Conservation (phyloP, 2,113 vertebrate species). For the Tyto alba region DNA sequence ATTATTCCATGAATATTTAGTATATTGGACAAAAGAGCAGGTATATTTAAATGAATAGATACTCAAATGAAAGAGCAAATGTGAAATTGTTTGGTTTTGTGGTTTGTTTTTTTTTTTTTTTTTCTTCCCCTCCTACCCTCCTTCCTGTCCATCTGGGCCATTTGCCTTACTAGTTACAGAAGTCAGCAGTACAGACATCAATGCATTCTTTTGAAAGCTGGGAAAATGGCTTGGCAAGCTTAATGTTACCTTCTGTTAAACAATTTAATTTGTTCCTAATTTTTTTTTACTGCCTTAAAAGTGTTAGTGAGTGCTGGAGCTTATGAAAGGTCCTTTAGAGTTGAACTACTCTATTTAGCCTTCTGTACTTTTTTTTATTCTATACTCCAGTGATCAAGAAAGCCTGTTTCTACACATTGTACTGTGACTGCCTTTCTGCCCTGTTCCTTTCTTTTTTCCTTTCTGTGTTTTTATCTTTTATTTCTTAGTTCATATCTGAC, state of each 20-base stretch:
- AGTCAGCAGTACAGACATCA: background rate
- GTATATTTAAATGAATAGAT: background rate
- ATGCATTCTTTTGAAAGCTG: background rate
- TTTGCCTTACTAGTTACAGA: background rate
- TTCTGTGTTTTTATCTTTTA: background rate
- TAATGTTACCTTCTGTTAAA: background rate
- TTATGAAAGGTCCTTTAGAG: background rate
- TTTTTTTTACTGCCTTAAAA: background rate
- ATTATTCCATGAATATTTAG: background rate
- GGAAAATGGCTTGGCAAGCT: slow-evolving; percentile 12
- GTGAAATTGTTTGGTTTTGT: background rate
- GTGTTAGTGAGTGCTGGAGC: background rate
- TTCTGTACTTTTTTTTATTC: background rate
- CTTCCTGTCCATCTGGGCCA: slow-evolving; percentile 4
- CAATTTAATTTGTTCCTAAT: background rate
- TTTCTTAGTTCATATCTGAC: background rate
- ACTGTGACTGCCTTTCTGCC: background rate
- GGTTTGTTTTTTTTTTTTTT: no score
- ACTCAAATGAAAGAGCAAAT: background rate
- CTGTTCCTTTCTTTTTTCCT: background rate
- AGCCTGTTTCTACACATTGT: background rate
- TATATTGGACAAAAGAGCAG: background rate
- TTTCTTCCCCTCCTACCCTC: background rate
- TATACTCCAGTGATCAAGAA: background rate
- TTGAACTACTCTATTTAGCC: background rate